These are phyloP conservation scores for Poeciliopsis turneri DNA, from an alignment of 2,797 vertebrate species.

Conservation along the genomic window DNA sequence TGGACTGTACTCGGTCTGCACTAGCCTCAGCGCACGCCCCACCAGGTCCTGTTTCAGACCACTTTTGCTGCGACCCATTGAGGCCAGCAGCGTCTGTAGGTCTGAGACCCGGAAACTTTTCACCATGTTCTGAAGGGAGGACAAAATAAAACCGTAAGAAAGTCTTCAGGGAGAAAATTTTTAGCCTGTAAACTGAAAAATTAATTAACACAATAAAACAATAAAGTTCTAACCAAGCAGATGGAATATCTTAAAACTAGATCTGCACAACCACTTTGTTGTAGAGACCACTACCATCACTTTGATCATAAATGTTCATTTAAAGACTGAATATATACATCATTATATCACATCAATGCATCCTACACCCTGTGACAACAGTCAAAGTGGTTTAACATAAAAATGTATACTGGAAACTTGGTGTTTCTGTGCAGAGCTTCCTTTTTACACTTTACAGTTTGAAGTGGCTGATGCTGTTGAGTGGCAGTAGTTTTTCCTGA, in stretches of 20 bases:
- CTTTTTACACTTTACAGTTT: background rate
- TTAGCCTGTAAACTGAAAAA: background rate
- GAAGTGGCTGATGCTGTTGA: background rate
- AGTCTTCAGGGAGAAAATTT: background rate
- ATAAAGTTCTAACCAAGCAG: background rate
- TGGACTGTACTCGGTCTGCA: slow-evolving; percentile 97
- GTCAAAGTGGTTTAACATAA: background rate
- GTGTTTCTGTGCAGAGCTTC: background rate
- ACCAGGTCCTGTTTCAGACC: slow-evolving; percentile 98
- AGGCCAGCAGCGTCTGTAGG: slow-evolving; percentile 97
- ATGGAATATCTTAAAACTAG: background rate
- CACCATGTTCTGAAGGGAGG: slow-evolving; percentile 91
- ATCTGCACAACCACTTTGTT: background rate
- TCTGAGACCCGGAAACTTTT: slow-evolving; percentile 99
- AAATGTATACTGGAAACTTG: background rate
- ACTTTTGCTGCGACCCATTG: slow-evolving; percentile 98
- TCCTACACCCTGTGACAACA: background rate
- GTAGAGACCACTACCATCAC: background rate
- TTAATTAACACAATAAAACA: background rate
- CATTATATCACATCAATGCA: background rate
- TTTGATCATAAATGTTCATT: background rate
- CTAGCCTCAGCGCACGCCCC: slow-evolving; percentile 92
- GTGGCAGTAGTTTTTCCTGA: background rate
- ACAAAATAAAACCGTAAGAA: background rate
- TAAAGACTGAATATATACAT: background rate